These are phyloP conservation scores for Hydrozoanthus tunicans DNA, from an alignment of 64 coral and sea anemone species.

Conservation along the genomic window DNA sequence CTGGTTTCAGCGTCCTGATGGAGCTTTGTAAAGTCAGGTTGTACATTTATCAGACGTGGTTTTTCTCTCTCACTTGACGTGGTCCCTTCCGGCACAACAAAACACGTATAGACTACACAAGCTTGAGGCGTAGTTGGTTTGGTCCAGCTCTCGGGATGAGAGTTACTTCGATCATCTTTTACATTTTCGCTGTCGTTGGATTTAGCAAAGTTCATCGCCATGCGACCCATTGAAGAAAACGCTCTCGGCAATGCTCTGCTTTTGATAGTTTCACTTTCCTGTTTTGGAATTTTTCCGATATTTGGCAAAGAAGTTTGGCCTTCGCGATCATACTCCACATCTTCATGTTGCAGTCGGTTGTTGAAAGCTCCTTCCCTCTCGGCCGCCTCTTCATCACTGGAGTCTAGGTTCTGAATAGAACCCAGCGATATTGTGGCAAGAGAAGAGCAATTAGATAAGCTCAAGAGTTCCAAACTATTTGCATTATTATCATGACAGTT, in stretches of 20 bases:
- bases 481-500: not conserved
- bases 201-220: constrained; percentile 1
- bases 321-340: constrained; percentile 30
- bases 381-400: constrained; percentile 30
- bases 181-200: not conserved
- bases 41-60: not conserved
- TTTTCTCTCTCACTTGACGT: not conserved
- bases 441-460: constrained; percentile 44
- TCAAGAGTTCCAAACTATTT: constrained; percentile 26
- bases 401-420: constrained; percentile 19
- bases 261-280: not conserved
- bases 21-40: not conserved
- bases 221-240: constrained; percentile 59
- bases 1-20: not conserved
- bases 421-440: constrained; percentile 57
- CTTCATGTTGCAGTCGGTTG: constrained; percentile 47
- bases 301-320: constrained; percentile 59
- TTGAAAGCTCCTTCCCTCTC: constrained; percentile 39
- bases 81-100: not conserved
- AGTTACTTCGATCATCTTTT: not conserved
- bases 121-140: not conserved
- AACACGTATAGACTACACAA: not conserved
- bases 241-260: not conserved
- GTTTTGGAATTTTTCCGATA: not conserved
- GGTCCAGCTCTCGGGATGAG: not conserved